Percentiles rank a stretch among this genome's conserved stretches.
phyloP scores from a whole-genome alignment of 2,113 vertebrate genomes.

The Aphelocoma coerulescens region DNA sequence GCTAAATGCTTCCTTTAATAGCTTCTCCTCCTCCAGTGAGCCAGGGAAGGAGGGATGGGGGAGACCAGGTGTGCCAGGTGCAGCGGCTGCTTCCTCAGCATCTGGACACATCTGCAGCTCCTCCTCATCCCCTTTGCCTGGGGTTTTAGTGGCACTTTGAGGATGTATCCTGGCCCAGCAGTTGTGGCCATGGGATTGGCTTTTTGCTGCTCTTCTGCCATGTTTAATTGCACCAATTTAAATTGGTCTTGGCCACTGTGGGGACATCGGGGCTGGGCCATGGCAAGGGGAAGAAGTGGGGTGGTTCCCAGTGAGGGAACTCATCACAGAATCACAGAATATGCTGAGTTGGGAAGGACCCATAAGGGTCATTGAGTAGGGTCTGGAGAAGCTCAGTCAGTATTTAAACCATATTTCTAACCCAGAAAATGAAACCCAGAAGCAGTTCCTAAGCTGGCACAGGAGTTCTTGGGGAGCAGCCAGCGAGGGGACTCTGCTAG shows the following conservation, averaged over 20 bases:
- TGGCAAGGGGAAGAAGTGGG: rapidly evolving
- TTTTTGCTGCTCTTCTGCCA: not conserved
- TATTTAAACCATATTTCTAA: not conserved
- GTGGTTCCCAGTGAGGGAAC: not conserved
- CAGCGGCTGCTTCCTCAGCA: not conserved
- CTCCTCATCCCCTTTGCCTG: rapidly evolving
- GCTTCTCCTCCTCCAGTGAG: not conserved
- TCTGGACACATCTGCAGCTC: not conserved
- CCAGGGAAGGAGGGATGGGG: not conserved
- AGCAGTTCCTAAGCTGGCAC: not conserved
- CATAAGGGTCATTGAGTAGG: no score
- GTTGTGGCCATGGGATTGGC: not conserved
- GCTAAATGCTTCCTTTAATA: not conserved
- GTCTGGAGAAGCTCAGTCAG: not conserved
- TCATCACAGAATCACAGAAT: not conserved
- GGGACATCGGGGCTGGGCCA: rapidly evolving
- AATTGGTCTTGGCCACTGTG: not conserved
- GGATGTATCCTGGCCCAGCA: not conserved
- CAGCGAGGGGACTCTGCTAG: not conserved
- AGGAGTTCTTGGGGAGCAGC: not conserved
- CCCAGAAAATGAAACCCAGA: not conserved
- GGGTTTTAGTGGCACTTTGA: not conserved
- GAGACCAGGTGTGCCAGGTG: rapidly evolving
- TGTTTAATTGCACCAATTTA: not conserved
- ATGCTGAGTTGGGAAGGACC: not conserved